These are phyloP conservation scores for Anoplolepis gracilipes DNA, from an alignment of 1,140 invertebrate species.

Conservation along the genomic window DNA sequence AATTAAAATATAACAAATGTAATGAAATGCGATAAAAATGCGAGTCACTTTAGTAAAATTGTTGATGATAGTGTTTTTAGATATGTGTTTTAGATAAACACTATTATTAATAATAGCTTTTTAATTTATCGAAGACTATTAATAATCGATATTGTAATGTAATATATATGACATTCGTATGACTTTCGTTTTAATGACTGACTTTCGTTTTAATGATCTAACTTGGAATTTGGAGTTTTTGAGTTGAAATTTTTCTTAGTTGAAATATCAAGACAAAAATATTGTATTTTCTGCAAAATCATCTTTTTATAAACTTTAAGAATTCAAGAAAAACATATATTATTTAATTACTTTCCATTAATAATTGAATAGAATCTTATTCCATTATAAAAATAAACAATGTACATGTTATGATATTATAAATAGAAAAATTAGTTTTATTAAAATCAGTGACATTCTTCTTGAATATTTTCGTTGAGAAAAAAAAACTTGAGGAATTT, in stretches of 20 bases:
- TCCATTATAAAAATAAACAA: not conserved
- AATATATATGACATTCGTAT: not conserved
- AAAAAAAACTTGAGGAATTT: not conserved
- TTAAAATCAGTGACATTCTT: not conserved
- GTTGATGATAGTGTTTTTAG: not conserved
- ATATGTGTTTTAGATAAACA: not conserved
- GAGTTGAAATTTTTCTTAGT: too few relatives aligned
- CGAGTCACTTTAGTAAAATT: not conserved
- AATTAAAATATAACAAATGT: not conserved
- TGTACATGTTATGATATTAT: not conserved
- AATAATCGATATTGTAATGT: not conserved
- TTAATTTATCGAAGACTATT: not conserved
- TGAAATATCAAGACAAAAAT: not conserved
- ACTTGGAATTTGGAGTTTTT: not conserved
- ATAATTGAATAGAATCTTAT: not conserved
- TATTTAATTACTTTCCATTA: not conserved
- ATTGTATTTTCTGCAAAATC: not conserved
- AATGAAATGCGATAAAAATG: not conserved
- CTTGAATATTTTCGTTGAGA: not conserved
- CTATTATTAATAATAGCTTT: not conserved
- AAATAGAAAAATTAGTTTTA: not conserved
- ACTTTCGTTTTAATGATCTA: slow-evolving; percentile 1
- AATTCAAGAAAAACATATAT: too few relatives aligned
- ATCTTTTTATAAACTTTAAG: too few relatives aligned
- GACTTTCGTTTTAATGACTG: not conserved